These are phyloP conservation scores for Spizaetus ornatus DNA, from an alignment of 2,113 vertebrate genomes.

Conservation along the genomic window DNA sequence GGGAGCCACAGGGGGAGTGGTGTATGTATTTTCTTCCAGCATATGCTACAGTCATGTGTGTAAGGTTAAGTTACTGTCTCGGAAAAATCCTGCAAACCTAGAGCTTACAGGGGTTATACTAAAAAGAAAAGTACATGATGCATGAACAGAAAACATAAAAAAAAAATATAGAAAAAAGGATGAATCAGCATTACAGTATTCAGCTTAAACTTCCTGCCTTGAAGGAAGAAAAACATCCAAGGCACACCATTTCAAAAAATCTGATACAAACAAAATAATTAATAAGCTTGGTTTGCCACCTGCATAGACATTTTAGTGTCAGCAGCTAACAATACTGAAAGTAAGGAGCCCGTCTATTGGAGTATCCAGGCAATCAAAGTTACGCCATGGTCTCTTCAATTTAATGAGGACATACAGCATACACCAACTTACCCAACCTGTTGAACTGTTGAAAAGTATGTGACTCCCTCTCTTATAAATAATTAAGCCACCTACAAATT, in stretches of 20 bases:
- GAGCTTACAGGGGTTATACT: neutral
- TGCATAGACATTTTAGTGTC: neutral
- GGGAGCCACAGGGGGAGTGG: too few relatives aligned
- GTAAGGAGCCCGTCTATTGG: neutral
- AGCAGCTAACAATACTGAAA: neutral
- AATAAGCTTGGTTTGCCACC: conserved; percentile 31
- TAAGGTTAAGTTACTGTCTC: neutral
- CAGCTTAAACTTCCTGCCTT: conserved; percentile 34
- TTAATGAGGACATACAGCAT: conserved; percentile 14
- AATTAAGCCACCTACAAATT: conserved; percentile 63
- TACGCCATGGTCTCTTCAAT: conserved; percentile 22
- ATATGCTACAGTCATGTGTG: neutral
- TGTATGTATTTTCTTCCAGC: neutral
- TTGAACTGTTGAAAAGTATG: conserved; percentile 32
- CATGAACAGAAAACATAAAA: neutral
- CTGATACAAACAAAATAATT: conserved; percentile 48
- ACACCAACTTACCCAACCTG: conserved; percentile 29
- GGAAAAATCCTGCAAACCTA: neutral
- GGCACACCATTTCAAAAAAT: conserved; percentile 32
- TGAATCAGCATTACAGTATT: neutral
- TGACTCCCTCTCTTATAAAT: conserved; percentile 61
- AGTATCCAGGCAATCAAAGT: neutral
- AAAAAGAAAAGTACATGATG: neutral
- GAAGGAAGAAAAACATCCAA: conserved; percentile 37
- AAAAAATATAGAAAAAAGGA: neutral